Evolutionary conservation across 2,113 vertebrate species (phyloP), one percentile per base, ranked within the genome.

Genomic region (Callipepla squamata): DNA sequence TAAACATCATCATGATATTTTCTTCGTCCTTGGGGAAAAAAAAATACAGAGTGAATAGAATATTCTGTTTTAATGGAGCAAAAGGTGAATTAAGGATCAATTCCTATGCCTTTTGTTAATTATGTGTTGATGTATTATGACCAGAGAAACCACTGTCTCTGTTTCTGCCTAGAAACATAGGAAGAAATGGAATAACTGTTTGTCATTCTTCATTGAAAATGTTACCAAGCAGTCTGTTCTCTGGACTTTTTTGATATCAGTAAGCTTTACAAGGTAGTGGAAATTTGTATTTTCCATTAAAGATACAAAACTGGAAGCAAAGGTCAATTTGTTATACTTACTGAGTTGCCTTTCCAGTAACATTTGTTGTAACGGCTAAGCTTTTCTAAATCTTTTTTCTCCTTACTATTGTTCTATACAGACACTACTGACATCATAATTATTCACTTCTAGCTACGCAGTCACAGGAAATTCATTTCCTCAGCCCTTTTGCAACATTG

Each of bases 121-220:
- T 34, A 80, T 16, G 0, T 8, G 86, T 83, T 89, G 10, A 22
- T 20, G 55, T 90, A 66, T 55, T 90, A 22, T 79, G 13, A 47
- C 44, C 2, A 73, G 25, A 69, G 55, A 89, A 88, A 90, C 38
- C 28, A 23, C 7, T 65, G 36, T 48, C 19, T 84, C 68, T 86
- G 2, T 21, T 75, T 62, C 36, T 81, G 63, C 28, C n/a, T 58
- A 77, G 20, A 79, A 87, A 42, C 38, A 63, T 22, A 13, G 66
- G 47, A 77, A 93, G 53, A 85, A 86, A 80, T 32, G 5, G 25
- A 88, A 69, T n/a, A 94, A 44, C 13, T 72, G 38, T 92, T 95
- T 89, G 14, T 76, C 72, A 75, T 70, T 87, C 40, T 86, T 94
- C 7, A 3, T 36, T 61, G 69, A 45, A 90, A 77, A 90, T 11